Evolutionary conservation across 2,888 invertebrate species (phyloP).

Genomic region (Diarsia rubi): DNA sequence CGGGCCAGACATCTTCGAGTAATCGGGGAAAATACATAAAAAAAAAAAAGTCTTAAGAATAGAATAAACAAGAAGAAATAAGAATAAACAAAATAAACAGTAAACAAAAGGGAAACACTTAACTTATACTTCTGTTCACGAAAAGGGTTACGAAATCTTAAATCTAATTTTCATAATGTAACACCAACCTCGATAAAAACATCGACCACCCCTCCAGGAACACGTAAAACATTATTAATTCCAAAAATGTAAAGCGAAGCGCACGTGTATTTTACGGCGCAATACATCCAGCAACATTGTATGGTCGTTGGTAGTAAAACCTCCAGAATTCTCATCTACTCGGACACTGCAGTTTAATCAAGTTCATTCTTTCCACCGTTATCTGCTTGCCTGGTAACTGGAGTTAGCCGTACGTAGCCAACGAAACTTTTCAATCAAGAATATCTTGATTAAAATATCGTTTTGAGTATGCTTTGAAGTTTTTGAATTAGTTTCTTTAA

Average conservation of each 20-base stretch:
- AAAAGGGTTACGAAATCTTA: not conserved
- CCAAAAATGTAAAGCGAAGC: slow-evolving; percentile 50
- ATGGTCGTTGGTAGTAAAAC: slow-evolving; percentile 57
- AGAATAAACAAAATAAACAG: no score
- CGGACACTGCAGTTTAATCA: slow-evolving; percentile 75
- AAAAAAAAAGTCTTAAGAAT: no score
- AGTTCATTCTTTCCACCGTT: slow-evolving; percentile 75
- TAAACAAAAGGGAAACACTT: no score
- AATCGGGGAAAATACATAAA: no score
- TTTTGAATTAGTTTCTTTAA: slow-evolving; percentile 47
- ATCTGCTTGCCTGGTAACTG: slow-evolving; percentile 70
- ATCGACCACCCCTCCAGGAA: not conserved
- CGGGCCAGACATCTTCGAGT: no score
- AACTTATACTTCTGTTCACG: no score
- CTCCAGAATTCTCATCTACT: slow-evolving; percentile 72
- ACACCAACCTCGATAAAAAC: slow-evolving; percentile 16
- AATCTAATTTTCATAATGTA: not conserved
- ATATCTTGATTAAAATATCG: slow-evolving; percentile 62
- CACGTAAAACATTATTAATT: slow-evolving; percentile 49
- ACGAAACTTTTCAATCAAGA: slow-evolving; percentile 72
- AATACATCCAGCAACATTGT: slow-evolving; percentile 61
- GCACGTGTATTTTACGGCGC: slow-evolving; percentile 57
- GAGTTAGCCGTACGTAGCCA: slow-evolving; percentile 63
- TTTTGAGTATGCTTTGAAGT: slow-evolving; percentile 67
- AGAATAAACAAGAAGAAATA: no score